Evolutionary conservation across 2,797 vertebrate genomes (phyloP), one percentile per base, ranked within the genome.

Genomic region (Anguilla anguilla): DNA sequence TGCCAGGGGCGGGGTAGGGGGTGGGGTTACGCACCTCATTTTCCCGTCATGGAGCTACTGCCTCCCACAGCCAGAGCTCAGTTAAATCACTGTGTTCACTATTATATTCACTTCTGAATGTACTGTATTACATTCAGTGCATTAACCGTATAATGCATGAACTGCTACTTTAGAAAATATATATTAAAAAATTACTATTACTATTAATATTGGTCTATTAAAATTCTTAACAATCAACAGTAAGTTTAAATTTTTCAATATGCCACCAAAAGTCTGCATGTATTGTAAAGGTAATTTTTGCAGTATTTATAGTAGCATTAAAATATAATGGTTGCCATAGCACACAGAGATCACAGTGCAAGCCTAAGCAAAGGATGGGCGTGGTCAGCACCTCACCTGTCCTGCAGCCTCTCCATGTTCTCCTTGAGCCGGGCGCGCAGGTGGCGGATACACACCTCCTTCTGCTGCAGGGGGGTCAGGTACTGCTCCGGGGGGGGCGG

Each of bases 391-490:
- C 28, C 95, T 95, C 88, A 98, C 98, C 98, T 97, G 95, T 99
- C 97, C 89, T 99, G 98, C 53, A 99, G 96, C 88, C 96, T 93
- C 87, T 99, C 98, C 90, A 99, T 97, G 0, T 98, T 98, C 90
- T 99, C 98, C 93, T 97, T 98, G 89, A 99, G 97, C 85, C 97
- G 94, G 87, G 97, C 96, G 83, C 96, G 96, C 90, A 99, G 96
- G 90, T 99, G 98, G 77, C 98, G 95, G 92, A 99, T 99, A 90
- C 97, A 99, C 88, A 99, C 98, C 94, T 99, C 98, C 94, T 99
- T 99, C 96, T 99, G 98, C 92, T 99, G 98, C 93, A 99, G 96
- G 0, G 98, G 98, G 0, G 98, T 99, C 88, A 99, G 97, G 95
- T 99, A 99, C 95, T 99, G 98, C 91, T 99, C 98, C 0, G 98